Evolutionary conservation across 2,888 invertebrate genomes (phyloP).

Genomic region (Salticus scenicus): DNA sequence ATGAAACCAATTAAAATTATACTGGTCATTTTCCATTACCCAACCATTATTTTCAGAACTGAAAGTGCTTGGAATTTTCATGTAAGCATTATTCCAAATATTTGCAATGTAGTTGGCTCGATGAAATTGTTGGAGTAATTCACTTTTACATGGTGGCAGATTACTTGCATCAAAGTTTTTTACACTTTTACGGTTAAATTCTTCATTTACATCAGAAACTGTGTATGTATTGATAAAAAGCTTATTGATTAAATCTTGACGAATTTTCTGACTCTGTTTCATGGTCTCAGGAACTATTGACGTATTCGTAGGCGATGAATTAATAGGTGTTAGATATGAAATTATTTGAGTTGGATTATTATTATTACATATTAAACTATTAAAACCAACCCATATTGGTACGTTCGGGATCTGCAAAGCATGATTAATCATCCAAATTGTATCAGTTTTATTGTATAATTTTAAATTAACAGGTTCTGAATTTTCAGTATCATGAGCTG

Average conservation of each 20-base stretch:
- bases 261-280: no score
- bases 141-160: not conserved
- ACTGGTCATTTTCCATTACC: not conserved
- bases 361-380: no score
- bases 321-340: not conserved
- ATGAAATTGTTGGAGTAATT: not conserved
- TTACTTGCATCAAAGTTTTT: not conserved
- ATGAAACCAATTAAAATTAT: not conserved
- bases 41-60: not conserved
- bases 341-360: not conserved
- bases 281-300: not conserved
- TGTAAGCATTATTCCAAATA: not conserved
- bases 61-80: not conserved
- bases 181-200: not conserved
- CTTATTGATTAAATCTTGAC: no score
- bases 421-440: no score
- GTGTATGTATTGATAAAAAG: not conserved
- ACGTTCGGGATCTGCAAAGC: not conserved
- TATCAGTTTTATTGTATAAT: no score
- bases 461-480: no score
- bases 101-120: not conserved
- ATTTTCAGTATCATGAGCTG: no score
- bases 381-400: not conserved
- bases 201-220: not conserved
- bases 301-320: no score